Base-by-base conservation (phyloP, 2,888 invertebrate genomes). In the Perizoma flavofasciatum region DNA sequence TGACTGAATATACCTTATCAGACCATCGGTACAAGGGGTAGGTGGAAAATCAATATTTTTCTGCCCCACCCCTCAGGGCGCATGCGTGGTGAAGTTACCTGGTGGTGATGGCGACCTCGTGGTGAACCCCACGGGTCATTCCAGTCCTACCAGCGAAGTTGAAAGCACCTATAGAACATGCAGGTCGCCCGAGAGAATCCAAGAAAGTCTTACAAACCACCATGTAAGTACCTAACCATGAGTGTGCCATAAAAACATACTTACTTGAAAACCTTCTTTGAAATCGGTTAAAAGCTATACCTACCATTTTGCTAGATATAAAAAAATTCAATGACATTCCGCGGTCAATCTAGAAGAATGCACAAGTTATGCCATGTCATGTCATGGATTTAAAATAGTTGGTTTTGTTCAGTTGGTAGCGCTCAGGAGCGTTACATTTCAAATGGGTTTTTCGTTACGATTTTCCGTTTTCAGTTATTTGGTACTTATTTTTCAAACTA, bases 1-100 rank as follows among this genome's bases (percentile, higher is more conserved):
- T 89, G 86, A 86, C 86, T 77, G 84, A 83, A 82, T 81, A 83
- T 77, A 69, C 78, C 87, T 90, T 91, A 91, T 91, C 90, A 78
- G 74, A 61, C 79, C 81, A 89, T 89, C 89, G 78, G 80, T 83
- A 83, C 83, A 82, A 81, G 85, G 84, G 87, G 84, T 76, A 61
- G 78, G 75, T 83, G 49, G 43, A 86, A 82, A 87, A 92, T 91
- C 91, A 88, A 91, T 91, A 91, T 79, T 78, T 73, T 74, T 73
- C 78, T 76, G 84, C 86, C 88, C 88, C 88, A 84, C 86, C 86
- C 81, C 68, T 63, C 45, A 70, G 66, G 63, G 81, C 91, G 91
- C 91, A 90, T 89, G 92, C 89, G 89, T 86, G 78, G 73, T 84
- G 79, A 66, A n/a, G 49, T 72, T 69, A 78, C 79, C 81, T 81